Evolutionary conservation across 2,113 vertebrate species (phyloP).

Genomic region (Rousettus leschenaultii): DNA sequence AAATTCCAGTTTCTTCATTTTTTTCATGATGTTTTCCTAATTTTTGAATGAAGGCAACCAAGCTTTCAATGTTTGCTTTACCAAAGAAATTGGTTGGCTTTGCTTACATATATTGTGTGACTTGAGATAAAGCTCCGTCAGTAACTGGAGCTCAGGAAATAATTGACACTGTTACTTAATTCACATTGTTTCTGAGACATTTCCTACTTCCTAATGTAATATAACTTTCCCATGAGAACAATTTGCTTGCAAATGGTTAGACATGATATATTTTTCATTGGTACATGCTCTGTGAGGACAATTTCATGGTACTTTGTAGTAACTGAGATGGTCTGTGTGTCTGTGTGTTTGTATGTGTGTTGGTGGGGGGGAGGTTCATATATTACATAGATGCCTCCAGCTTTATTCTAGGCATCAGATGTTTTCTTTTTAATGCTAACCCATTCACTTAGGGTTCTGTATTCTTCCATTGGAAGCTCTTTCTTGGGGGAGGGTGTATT

Average conservation of each 20-base stretch:
- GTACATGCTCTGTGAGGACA: neutral
- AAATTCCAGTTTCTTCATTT: neutral
- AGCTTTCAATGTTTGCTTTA: constrained; percentile 44
- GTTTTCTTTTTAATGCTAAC: neutral
- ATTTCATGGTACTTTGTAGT: neutral
- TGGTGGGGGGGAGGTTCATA: neutral
- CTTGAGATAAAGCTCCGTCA: constrained; percentile 77
- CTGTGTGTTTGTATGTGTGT: neutral
- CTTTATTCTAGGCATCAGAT: neutral
- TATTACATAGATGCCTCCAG: neutral
- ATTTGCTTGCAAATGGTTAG: neutral
- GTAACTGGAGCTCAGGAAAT: constrained; percentile 80
- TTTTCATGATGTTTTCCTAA: neutral
- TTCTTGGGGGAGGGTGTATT: neutral
- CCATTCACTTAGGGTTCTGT: neutral
- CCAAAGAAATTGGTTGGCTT: constrained; percentile 68
- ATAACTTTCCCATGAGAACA: constrained; percentile 84
- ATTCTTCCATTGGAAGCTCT: constrained; percentile 7
- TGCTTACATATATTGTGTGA: constrained; percentile 59
- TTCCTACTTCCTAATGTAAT: constrained; percentile 76
- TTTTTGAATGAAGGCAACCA: neutral
- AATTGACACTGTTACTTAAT: constrained; percentile 83
- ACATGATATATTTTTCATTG: constrained; percentile 25
- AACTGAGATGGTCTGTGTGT: neutral
- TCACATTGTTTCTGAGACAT: constrained; percentile 72